A percentile compares a stretch with the other conserved stretches of the same genome.
These are phyloP conservation scores for Sinopyrophorus schimmeli DNA, from an alignment of 2,888 invertebrate genomes.

Conservation along the genomic window DNA sequence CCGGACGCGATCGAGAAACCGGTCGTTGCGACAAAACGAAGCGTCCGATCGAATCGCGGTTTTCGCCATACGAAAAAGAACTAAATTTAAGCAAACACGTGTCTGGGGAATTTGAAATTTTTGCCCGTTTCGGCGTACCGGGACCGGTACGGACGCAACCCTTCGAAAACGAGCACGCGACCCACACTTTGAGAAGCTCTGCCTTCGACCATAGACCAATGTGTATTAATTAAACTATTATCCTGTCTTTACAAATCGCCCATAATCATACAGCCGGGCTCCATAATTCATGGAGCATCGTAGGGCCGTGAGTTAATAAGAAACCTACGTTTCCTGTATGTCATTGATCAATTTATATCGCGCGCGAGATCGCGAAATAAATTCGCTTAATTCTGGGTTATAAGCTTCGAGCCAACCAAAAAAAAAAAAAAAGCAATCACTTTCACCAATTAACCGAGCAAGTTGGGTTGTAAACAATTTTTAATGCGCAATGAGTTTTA, in stretches of 20 bases:
- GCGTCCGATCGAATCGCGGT: no score
- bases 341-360: conserved; percentile 22
- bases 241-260: conserved; percentile 51
- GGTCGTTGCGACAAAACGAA: no score
- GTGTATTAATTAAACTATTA: conserved; percentile 53
- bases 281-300: conserved; percentile 42
- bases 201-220: no score
- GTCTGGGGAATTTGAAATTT: no score
- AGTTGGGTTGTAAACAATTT: background rate
- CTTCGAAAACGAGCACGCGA: no score
- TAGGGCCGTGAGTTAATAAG: conserved; percentile 29
- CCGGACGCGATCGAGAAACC: no score
- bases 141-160: no score
- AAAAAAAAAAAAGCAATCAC: conserved; percentile 11
- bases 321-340: conserved; percentile 31
- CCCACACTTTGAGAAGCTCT: no score
- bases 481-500: background rate
- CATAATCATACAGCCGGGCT: conserved; percentile 49
- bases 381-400: conserved; percentile 9
- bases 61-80: no score
- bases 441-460: conserved; percentile 8
- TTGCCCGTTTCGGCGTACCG: no score
- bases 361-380: conserved; percentile 2
- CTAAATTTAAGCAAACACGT: no score
- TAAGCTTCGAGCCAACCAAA: no score